phyloP scores from a whole-genome alignment of 1,140 invertebrate species.

The Metaphire vulgaris region DNA sequence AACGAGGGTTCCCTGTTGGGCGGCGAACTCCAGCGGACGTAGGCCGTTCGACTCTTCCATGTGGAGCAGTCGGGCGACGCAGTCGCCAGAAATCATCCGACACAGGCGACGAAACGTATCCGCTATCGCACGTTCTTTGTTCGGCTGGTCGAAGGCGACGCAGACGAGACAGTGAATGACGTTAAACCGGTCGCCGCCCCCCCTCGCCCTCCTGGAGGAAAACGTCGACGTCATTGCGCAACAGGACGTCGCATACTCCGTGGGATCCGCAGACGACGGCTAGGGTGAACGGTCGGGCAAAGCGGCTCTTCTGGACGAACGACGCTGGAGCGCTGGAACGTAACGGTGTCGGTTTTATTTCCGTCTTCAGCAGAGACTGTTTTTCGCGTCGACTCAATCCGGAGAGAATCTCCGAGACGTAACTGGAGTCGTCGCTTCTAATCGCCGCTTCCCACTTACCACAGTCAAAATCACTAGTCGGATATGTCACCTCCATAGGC shows the following conservation, averaged over 20 bases:
- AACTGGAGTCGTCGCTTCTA: neutral
- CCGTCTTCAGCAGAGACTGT: neutral
- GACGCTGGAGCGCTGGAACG: neutral
- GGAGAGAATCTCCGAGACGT: neutral
- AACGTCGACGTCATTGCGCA: neutral
- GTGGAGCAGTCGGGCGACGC: neutral
- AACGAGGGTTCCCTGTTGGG: neutral
- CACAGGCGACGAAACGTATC: neutral
- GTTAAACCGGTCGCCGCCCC: constrained; percentile 8
- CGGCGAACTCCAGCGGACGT: constrained; percentile 17
- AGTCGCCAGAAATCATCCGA: neutral
- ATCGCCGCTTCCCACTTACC: neutral
- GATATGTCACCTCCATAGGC: too few species aligned
- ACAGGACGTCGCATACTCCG: neutral
- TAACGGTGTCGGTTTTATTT: neutral
- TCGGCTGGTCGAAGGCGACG: neutral
- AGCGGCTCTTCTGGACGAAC: neutral
- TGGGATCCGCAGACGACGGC: neutral
- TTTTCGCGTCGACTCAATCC: neutral
- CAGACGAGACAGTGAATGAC: constrained; percentile 10
- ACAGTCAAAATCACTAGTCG: too few species aligned
- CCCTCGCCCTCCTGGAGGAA: neutral
- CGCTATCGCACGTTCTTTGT: neutral
- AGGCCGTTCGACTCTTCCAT: neutral
- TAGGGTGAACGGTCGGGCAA: neutral